Evolutionary conservation across 2,113 vertebrate genomes (phyloP), one percentile per base, ranked within the genome.

Genomic region (Pachyramphus minor): DNA sequence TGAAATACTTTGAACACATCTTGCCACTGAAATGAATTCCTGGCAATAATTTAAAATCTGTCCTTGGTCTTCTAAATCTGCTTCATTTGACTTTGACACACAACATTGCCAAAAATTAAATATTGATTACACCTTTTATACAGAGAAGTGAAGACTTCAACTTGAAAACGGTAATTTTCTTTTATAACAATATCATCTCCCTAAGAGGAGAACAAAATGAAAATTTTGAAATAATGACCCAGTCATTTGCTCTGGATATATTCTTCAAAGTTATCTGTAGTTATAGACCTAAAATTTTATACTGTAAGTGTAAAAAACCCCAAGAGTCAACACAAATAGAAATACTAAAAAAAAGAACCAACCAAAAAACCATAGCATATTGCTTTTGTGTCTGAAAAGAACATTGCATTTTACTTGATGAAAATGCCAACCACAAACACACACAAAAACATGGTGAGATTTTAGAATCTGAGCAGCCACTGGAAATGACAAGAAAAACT

Each of bases 111-210:
- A 94, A 85, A 91, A 77, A 67, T 84, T 87, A 95, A 84, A 76
- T 81, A 91, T 8, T 64, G 67, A 83, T 91, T 80, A 88, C 5
- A 13, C 39, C 42, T 71, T 41, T 77, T 89, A 83, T 52, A 18
- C 52, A 83, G 30, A 91, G 37, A 91, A 91, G 50, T 5, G 17
- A 91, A 87, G 84, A 74, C 30, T 67, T 96, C 66, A 85, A 44
- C 49, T 62, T 90, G 91, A 97, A 96, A 91, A 89, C 50, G 66
- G 49, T 63, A 66, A 62, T 93, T 93, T 96, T 94, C 77, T 95
- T 89, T 85, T 37, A 76, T 45, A 62, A 15, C 68, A 91, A 31
- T 64, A 82, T 30, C 18, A 90, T 76, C 31, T 45, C 41, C 23
- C 12, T 53, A 56, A 41, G 28, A 64, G 37, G 33, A 75, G 45